A percentile compares a stretch with the other conserved stretches of the same genome.
Evolutionary conservation across 1,140 invertebrate genomes (phyloP).

Genomic region (roundworm (Caenorhabditis elegans)): DNA sequence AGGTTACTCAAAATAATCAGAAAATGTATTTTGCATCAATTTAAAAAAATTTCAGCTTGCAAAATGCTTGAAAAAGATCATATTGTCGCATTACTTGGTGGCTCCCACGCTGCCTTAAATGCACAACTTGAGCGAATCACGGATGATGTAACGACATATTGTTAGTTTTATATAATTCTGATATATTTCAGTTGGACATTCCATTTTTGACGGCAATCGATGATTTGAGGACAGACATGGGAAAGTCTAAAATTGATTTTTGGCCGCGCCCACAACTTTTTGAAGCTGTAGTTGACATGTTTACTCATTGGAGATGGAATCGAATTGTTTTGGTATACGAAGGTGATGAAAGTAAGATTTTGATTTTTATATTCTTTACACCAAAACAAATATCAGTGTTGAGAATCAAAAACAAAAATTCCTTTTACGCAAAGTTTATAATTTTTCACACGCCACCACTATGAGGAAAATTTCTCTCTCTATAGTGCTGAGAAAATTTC

Average conservation of each 20-base stretch:
- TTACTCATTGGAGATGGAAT: constrained; percentile 63
- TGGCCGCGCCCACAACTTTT: constrained; percentile 61
- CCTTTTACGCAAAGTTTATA: no score
- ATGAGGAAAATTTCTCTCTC: no score
- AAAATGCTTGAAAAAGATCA: constrained; percentile 56
- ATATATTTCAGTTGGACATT: constrained; percentile 54
- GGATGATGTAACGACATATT: constrained; percentile 40
- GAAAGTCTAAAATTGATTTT: constrained; percentile 45
- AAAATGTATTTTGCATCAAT: neutral
- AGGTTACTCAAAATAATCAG: neutral
- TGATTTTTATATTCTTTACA: neutral
- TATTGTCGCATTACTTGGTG: constrained; percentile 56
- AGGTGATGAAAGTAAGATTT: constrained; percentile 54
- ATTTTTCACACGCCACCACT: no score
- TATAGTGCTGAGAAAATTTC: no score
- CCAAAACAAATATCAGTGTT: neutral
- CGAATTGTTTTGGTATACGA: constrained; percentile 61
- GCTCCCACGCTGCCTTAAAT: constrained; percentile 52
- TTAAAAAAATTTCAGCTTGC: constrained; percentile 53
- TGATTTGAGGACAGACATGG: constrained; percentile 41
- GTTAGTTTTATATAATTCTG: neutral
- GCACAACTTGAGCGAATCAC: constrained; percentile 52
- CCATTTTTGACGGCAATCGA: constrained; percentile 59
- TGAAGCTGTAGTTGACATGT: constrained; percentile 63
- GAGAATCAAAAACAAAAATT: no score